These are phyloP conservation scores for Brachystomella parvula DNA, from an alignment of 1,140 invertebrate genomes.

Conservation along the genomic window DNA sequence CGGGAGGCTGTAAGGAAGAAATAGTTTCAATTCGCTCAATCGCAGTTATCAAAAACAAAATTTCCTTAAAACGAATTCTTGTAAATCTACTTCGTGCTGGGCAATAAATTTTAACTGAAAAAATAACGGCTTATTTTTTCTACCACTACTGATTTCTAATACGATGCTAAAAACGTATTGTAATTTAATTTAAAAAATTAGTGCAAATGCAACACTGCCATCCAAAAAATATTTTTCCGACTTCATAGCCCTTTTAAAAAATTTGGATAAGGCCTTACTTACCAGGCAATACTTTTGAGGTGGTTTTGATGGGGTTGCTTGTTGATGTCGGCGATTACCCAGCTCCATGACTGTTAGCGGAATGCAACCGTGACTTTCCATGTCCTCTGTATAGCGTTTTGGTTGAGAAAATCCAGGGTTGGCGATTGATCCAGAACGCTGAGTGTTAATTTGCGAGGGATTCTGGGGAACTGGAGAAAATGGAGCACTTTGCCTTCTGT, in stretches of 20 bases:
- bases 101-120: too few species aligned
- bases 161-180: too few species aligned
- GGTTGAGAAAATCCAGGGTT: background rate
- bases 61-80: too few species aligned
- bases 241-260: too few species aligned
- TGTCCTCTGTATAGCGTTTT: background rate
- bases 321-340: slow-evolving; percentile 20
- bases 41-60: too few species aligned
- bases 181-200: too few species aligned
- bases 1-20: slow-evolving; percentile 39
- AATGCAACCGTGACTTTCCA: slow-evolving; percentile 9
- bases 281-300: background rate
- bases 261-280: background rate
- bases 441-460: background rate
- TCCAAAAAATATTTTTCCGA: too few species aligned
- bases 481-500: slow-evolving; percentile 28
- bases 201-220: too few species aligned
- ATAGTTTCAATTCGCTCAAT: too few species aligned
- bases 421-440: background rate
- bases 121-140: too few species aligned
- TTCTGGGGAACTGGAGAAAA: background rate
- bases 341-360: slow-evolving; percentile 37
- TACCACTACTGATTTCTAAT: too few species aligned
- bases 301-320: background rate
- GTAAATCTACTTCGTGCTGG: too few species aligned